Base-by-base conservation (phyloP, 2,888 invertebrate genomes). In the Archips crataeganus region DNA sequence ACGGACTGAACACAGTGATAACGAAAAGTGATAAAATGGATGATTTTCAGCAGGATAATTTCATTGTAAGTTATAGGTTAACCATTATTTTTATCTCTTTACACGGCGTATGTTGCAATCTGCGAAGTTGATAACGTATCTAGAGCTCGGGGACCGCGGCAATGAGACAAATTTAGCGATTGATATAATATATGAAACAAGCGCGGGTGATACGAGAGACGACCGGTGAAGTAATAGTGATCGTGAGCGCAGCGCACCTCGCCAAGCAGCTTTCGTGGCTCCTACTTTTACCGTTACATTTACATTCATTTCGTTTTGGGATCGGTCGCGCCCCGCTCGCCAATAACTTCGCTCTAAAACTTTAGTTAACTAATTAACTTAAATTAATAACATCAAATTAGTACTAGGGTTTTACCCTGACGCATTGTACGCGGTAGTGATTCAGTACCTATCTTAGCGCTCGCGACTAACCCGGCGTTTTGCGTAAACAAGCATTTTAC, bases 251-350 rank as follows among this genome's bases (percentile, higher is more conserved):
- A 85, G 82, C 86, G 85, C 83, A 89, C 86, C 86, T 87, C 85
- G 92, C 87, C 87, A 79, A 85, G 86, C 92, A 87, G 90, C 94
- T 94, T 94, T 94, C 94, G 86, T 92, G 87, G 87, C 89, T 90
- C 87, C 87, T 85, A 91, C 94, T 91, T 94, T 93, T 94, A 94
- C 94, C 93, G 94, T 94, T 94, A 93, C 51, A 63, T 67, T 73
- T 82, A 85, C 91, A 89, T 89, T 93, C 94, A 94, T 94, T 94
- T 94, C 88, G 85, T 87, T 90, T 89, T 80, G 87, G 88, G 88
- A 85, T 85, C 87, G 87, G 85, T 84, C 89, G 88, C 87, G 85
- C 90, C 82, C 84, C 84, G 85, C 87, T 85, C 89, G 90, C 87
- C 83, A 82, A 79, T 80, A 78, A 80, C 83, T 13, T 32, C 49